Evolutionary conservation across 2,113 vertebrate species (phyloP).

Genomic region (Candoia aspera): DNA sequence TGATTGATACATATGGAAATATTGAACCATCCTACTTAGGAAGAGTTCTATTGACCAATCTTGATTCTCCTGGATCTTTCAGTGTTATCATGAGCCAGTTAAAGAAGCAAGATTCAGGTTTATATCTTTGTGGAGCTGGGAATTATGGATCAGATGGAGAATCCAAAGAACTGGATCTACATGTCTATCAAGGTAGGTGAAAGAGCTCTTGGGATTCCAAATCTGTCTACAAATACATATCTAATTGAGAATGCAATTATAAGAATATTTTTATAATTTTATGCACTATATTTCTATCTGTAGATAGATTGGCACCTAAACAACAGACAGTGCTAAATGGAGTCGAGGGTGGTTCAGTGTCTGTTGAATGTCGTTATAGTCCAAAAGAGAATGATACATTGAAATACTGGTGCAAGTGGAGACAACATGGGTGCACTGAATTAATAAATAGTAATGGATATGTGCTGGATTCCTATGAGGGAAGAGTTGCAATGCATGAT

Average conservation of each 20-base stretch:
- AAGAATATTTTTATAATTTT: accelerated
- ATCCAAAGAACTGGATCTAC: constrained; percentile 59
- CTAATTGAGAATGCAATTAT: background rate
- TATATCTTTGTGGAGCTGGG: constrained; percentile 64
- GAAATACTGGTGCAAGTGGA: constrained; percentile 72
- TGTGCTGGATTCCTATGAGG: accelerated
- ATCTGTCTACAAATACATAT: background rate
- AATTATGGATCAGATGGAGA: accelerated
- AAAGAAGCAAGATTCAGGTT: constrained; percentile 62
- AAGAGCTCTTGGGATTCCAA: background rate
- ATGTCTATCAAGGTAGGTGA: constrained; percentile 72
- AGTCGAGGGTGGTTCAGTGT: constrained; percentile 59
- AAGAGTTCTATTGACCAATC: constrained; percentile 45
- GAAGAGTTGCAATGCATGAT: constrained; percentile 59
- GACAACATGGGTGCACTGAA: accelerated
- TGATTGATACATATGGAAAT: background rate
- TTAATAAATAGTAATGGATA: constrained; percentile 39
- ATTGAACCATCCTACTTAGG: constrained; percentile 3
- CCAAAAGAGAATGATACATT: accelerated
- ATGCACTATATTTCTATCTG: constrained; percentile 10
- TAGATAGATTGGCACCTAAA: constrained; percentile 53
- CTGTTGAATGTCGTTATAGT: constrained; percentile 62
- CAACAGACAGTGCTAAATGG: constrained; percentile 40
- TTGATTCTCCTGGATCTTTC: accelerated
- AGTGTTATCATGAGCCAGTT: constrained; percentile 61